Conservation (phyloP, 2,797 vertebrate species). For the Chaetodon trifasciatus region DNA sequence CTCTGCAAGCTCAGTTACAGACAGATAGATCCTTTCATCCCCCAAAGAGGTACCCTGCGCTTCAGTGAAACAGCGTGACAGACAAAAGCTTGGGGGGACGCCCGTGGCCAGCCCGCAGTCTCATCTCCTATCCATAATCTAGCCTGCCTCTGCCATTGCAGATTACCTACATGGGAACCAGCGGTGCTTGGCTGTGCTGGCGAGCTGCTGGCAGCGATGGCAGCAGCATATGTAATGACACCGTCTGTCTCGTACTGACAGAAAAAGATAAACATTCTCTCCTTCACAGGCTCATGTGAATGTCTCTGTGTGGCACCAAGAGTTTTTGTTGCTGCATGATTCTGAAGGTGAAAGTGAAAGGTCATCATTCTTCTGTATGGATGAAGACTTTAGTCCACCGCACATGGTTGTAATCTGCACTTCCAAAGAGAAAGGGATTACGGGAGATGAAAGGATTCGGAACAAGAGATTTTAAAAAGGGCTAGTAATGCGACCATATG, state of each 20-base stretch:
- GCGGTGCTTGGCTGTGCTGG: conserved; percentile 58
- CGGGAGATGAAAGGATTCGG: conserved; percentile 54
- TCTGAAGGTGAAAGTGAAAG: conserved; percentile 46
- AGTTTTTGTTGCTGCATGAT: not conserved
- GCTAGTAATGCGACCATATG: conserved; percentile 44
- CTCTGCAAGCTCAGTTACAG: conserved; percentile 71
- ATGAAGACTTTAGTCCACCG: conserved; percentile 34
- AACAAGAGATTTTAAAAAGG: conserved; percentile 54
- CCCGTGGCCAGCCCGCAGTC: conserved; percentile 70
- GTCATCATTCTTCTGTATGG: conserved; percentile 23
- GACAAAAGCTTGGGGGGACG: conserved; percentile 79
- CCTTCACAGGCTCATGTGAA: conserved; percentile 6
- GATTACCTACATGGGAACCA: conserved; percentile 76
- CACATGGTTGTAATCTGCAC: conserved; percentile 40
- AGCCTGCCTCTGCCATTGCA: conserved; percentile 62
- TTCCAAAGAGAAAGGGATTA: conserved; percentile 59
- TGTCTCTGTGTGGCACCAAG: not conserved
- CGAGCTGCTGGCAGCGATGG: conserved; percentile 62
- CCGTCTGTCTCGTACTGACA: conserved; percentile 48
- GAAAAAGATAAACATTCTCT: conserved; percentile 62
- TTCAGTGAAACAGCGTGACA: conserved; percentile 71
- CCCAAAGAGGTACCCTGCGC: conserved; percentile 69
- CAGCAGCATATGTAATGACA: conserved; percentile 69
- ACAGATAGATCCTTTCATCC: conserved; percentile 71
- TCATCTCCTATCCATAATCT: conserved; percentile 74